Evolutionary conservation across 2,113 vertebrate species (phyloP).

Genomic region (Ochotona princeps): DNA sequence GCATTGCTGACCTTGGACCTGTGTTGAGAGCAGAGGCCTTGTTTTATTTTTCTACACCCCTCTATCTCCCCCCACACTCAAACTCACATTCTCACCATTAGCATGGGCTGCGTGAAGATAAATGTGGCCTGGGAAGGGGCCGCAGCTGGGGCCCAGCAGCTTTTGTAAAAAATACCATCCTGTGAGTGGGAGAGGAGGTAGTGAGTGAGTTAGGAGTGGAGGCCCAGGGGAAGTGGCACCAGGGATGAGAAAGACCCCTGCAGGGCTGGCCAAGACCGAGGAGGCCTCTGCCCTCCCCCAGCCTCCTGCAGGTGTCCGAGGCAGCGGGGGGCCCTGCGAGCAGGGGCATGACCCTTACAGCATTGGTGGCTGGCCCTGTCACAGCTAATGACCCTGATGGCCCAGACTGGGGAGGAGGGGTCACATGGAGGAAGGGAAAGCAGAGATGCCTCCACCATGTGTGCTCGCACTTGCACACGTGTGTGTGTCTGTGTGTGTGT

Average conservation of each 20-base stretch:
- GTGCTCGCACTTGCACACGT: neutral
- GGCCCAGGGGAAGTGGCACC: constrained; percentile 2
- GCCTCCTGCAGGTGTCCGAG: constrained; percentile 81
- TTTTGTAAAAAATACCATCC: neutral
- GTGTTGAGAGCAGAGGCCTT: neutral
- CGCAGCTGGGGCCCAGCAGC: neutral
- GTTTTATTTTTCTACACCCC: neutral
- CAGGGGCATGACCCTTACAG: constrained; percentile 91
- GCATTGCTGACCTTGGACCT: neutral
- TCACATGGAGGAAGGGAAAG: neutral
- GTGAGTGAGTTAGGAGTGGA: neutral
- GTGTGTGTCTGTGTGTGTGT: neutral
- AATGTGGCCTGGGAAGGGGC: neutral
- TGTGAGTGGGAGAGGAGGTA: constrained; percentile 13
- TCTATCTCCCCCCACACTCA: neutral
- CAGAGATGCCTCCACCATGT: neutral
- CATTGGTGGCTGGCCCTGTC: constrained; percentile 93
- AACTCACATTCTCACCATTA: neutral
- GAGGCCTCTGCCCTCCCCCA: constrained; percentile 68
- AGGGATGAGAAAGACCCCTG: constrained; percentile 5
- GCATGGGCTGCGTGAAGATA: neutral
- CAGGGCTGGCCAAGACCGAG: neutral
- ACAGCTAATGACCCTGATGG: constrained; percentile 87
- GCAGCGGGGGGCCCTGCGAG: constrained; percentile 84
- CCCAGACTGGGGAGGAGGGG: constrained; percentile 14